These are phyloP conservation scores for Percina caprodes DNA, from an alignment of 2,113 vertebrate species.

Conservation along the genomic window DNA sequence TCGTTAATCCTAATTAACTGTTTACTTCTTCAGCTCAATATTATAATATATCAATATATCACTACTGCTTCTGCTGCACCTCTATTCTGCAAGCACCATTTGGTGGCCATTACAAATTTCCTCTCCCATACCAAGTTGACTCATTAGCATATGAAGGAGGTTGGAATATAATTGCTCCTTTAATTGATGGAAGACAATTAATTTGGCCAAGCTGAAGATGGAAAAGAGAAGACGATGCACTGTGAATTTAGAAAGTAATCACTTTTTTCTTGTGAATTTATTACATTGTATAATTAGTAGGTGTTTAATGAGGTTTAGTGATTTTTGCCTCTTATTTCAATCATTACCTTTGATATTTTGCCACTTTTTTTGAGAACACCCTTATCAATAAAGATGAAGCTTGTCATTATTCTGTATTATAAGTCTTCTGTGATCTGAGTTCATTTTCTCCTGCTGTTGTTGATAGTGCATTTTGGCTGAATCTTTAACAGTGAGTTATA, in stretches of 20 bases:
- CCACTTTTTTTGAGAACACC: slow-evolving; percentile 46
- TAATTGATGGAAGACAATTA: slow-evolving; percentile 83
- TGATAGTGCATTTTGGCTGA: background rate
- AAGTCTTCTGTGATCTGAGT: slow-evolving; percentile 16
- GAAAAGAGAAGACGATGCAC: slow-evolving; percentile 1
- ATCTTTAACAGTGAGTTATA: slow-evolving; percentile 12
- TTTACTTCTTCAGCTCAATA: slow-evolving; percentile 10
- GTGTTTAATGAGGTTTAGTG: slow-evolving; percentile 61
- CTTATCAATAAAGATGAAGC: slow-evolving; percentile 35
- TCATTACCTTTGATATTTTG: slow-evolving; percentile 58
- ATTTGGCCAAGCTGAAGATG: slow-evolving; percentile 58
- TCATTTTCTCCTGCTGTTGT: slow-evolving; percentile 9
- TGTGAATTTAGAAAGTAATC: slow-evolving; percentile 43
- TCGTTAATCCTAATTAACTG: slow-evolving; percentile 21
- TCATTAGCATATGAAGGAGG: slow-evolving; percentile 80
- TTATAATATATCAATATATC: background rate
- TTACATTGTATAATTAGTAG: slow-evolving; percentile 51
- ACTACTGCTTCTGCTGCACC: background rate
- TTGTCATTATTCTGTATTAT: slow-evolving; percentile 29
- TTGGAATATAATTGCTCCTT: slow-evolving; percentile 75
- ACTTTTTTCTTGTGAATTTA: slow-evolving; percentile 47
- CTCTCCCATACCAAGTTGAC: slow-evolving; percentile 53
- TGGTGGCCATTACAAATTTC: slow-evolving; percentile 44
- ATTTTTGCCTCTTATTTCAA: slow-evolving; percentile 24
- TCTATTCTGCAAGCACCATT: slow-evolving; percentile 18